phyloP scores from a whole-genome alignment of 2,888 invertebrate genomes.

The Cyclophora albipunctata region DNA sequence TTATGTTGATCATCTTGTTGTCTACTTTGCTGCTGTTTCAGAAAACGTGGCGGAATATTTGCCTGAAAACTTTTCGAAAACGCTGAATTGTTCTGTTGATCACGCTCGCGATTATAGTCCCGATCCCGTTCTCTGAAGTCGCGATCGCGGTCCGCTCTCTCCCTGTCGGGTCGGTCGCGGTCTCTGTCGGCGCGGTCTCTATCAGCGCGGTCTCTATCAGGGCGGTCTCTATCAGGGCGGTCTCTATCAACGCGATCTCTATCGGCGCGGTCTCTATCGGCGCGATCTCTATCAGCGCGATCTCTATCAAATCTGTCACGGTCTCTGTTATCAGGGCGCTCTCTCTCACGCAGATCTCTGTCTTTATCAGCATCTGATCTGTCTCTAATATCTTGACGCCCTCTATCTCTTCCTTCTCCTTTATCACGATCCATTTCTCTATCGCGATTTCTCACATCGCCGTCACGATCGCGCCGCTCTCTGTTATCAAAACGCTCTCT shows the following conservation, averaged over 20 bases:
- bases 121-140: constrained; percentile 47
- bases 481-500: constrained; percentile 24
- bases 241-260: constrained; percentile 31
- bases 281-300: constrained; percentile 28
- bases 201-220: constrained; percentile 37
- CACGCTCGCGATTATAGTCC: constrained; percentile 57
- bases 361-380: constrained; percentile 22
- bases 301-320: constrained; percentile 21
- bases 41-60: constrained; percentile 90
- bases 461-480: constrained; percentile 23
- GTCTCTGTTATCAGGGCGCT: constrained; percentile 49
- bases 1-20: constrained; percentile 63
- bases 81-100: constrained; percentile 71
- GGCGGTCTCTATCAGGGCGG: constrained; percentile 46
- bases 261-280: constrained; percentile 42
- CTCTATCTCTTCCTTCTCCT: constrained; percentile 37
- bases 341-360: constrained; percentile 36
- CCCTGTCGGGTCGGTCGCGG: background rate
- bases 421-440: constrained; percentile 35
- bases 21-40: constrained; percentile 80
- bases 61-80: constrained; percentile 86
- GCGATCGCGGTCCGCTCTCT: constrained; percentile 26
- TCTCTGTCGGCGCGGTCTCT: constrained; percentile 13
- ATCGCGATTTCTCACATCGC: constrained; percentile 36
- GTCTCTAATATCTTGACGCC: constrained; percentile 34